A percentile compares a stretch with the other conserved stretches of the same genome.
Evolutionary conservation across 2,797 vertebrate genomes (phyloP).

Genomic region (Sarcophilus harrisii): DNA sequence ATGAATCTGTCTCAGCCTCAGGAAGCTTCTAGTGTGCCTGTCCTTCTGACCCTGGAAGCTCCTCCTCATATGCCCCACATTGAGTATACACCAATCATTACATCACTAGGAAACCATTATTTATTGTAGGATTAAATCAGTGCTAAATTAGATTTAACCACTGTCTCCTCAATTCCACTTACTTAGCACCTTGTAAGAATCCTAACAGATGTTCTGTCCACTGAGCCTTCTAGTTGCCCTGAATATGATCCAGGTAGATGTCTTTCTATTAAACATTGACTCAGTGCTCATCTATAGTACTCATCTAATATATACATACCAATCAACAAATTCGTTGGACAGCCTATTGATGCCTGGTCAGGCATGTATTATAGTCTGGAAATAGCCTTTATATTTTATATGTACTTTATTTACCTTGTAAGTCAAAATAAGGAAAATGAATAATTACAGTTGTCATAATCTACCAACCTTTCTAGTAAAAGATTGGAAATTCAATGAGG

Average conservation of each 20-base stretch:
- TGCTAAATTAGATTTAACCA: too few relatives aligned
- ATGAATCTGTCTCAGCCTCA: too few relatives aligned
- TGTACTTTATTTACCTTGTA: neutral
- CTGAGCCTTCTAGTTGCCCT: neutral
- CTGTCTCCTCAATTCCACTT: too few relatives aligned
- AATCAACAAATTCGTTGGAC: neutral
- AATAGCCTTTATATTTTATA: neutral
- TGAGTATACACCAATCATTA: too few relatives aligned
- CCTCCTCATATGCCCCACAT: too few relatives aligned
- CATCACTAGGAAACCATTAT: too few relatives aligned
- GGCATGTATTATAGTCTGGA: neutral
- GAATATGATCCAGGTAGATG: neutral
- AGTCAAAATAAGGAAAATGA: neutral
- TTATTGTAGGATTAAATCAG: too few relatives aligned
- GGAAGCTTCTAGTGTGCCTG: too few relatives aligned
- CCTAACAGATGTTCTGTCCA: too few relatives aligned
- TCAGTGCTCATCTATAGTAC: neutral
- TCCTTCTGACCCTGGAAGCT: too few relatives aligned
- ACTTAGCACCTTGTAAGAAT: too few relatives aligned
- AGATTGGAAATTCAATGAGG: conserved; percentile 30
- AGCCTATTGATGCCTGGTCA: neutral
- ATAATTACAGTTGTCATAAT: conserved; percentile 25
- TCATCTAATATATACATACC: neutral
- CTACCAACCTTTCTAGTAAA: neutral
- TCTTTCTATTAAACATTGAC: neutral